Evolutionary conservation across 2,888 invertebrate species (phyloP).

Genomic region (Cryptus viduatorius): DNA sequence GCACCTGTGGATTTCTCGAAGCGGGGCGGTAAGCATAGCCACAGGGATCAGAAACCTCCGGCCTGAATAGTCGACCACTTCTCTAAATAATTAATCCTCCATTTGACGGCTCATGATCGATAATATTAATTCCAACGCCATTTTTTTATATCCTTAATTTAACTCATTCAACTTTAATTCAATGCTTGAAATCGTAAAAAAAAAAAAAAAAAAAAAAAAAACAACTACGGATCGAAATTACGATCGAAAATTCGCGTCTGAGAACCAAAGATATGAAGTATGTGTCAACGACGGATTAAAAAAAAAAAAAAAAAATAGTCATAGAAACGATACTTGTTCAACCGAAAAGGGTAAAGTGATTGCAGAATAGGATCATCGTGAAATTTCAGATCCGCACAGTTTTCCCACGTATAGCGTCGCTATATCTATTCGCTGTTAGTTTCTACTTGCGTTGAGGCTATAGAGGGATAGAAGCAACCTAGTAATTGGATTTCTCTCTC

Average conservation of each 20-base stretch:
- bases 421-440: constrained; percentile 41
- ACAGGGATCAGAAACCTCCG: constrained; percentile 32
- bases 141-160: background rate
- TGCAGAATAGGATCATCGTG: constrained; percentile 6
- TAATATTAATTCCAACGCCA: background rate
- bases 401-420: constrained; percentile 27
- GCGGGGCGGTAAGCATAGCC: constrained; percentile 31
- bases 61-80: constrained; percentile 7
- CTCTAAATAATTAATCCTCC: background rate
- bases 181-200: background rate
- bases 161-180: background rate
- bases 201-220: background rate
- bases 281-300: background rate
- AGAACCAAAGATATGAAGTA: background rate
- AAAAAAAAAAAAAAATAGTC: background rate
- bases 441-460: constrained; percentile 50
- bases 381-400: constrained; percentile 33
- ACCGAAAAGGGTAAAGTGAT: constrained; percentile 13
- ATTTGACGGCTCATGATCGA: background rate
- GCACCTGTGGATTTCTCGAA: constrained; percentile 62
- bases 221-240: background rate
- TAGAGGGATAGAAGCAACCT: constrained; percentile 63
- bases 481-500: constrained; percentile 73
- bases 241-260: background rate
- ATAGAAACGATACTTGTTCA: background rate